These are phyloP conservation scores for Pocillopora grandis DNA, from an alignment of 92 coral and sea anemone genomes.

Conservation along the genomic window DNA sequence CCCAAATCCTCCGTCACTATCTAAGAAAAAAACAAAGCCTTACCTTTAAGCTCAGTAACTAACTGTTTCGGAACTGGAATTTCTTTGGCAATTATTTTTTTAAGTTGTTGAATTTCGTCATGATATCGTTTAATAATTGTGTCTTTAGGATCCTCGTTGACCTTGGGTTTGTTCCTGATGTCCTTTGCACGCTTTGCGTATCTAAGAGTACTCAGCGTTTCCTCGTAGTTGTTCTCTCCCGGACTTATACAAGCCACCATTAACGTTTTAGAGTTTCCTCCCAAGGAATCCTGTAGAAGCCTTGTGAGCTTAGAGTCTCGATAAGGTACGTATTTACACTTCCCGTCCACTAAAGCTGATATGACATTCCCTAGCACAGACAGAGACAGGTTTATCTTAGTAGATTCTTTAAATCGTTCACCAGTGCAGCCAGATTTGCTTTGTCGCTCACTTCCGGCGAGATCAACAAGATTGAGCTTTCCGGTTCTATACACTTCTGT, in stretches of 20 bases:
- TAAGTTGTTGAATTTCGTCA: conserved; percentile 76
- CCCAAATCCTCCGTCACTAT: not conserved
- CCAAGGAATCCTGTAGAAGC: conserved; percentile 80
- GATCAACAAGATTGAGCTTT: conserved; percentile 80
- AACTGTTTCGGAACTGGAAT: conserved; percentile 66
- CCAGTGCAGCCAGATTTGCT: conserved; percentile 88
- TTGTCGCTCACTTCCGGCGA: conserved; percentile 92
- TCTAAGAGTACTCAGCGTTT: conserved; percentile 91
- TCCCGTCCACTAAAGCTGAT: conserved; percentile 84
- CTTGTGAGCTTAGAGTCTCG: conserved; percentile 92
- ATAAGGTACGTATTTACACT: conserved; percentile 75
- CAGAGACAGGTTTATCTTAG: conserved; percentile 77
- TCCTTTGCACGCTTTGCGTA: conserved; percentile 98
- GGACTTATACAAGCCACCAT: conserved; percentile 99
- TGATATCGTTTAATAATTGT: conserved; percentile 72
- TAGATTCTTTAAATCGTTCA: conserved; percentile 86
- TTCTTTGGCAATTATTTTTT: conserved; percentile 78
- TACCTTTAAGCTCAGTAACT: conserved; percentile 66
- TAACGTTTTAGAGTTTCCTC: conserved; percentile 88
- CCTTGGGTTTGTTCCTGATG: conserved; percentile 96
- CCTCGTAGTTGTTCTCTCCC: conserved; percentile 97
- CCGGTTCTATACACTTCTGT: conserved; percentile 73
- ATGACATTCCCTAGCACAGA: conserved; percentile 88
- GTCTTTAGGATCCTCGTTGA: conserved; percentile 90
- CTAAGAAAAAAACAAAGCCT: not conserved